A percentile compares a stretch with the other conserved stretches of the same genome.
Conservation (phyloP, 2,888 invertebrate species). For the Spodoptera littoralis region DNA sequence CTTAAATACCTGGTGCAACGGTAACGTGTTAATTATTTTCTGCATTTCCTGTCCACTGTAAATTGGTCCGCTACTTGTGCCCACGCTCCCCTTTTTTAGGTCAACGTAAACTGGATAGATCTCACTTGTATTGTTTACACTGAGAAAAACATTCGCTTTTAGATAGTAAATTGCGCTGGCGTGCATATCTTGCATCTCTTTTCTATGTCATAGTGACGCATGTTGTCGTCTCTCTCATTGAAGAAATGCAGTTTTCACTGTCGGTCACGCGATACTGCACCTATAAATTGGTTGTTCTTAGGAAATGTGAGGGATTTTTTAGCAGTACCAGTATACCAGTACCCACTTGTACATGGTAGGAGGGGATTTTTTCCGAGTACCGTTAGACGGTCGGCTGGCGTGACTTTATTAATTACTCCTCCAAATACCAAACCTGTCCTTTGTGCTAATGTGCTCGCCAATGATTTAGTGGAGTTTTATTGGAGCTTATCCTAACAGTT, state of each 20-base stretch:
- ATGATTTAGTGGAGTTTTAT: background rate
- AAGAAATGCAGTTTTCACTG: conserved; percentile 78
- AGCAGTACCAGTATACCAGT: conserved; percentile 2
- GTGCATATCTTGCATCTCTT: conserved; percentile 54
- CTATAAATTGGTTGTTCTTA: conserved; percentile 58
- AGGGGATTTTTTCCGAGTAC: conserved; percentile 42
- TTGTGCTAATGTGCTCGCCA: background rate
- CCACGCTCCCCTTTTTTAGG: conserved; percentile 41
- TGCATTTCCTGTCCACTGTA: conserved; percentile 35
- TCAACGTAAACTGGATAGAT: conserved; percentile 48
- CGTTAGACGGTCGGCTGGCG: conserved; percentile 39
- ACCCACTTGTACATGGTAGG: conserved; percentile 4
- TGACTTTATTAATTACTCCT: conserved; percentile 28
- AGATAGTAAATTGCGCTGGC: conserved; percentile 58
- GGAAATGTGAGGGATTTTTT: conserved; percentile 55
- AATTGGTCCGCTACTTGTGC: conserved; percentile 22
- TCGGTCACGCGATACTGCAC: conserved; percentile 67
- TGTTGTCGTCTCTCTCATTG: conserved; percentile 57
- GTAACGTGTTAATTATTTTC: conserved; percentile 30
- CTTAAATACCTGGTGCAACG: conserved; percentile 28
- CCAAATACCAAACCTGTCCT: conserved; percentile 17
- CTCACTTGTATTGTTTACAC: conserved; percentile 53
- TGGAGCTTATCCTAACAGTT: too few relatives aligned
- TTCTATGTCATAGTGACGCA: conserved; percentile 26
- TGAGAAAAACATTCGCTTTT: conserved; percentile 66